phyloP scores from a whole-genome alignment of 1,140 invertebrate species.

The Babylonia areolata region DNA sequence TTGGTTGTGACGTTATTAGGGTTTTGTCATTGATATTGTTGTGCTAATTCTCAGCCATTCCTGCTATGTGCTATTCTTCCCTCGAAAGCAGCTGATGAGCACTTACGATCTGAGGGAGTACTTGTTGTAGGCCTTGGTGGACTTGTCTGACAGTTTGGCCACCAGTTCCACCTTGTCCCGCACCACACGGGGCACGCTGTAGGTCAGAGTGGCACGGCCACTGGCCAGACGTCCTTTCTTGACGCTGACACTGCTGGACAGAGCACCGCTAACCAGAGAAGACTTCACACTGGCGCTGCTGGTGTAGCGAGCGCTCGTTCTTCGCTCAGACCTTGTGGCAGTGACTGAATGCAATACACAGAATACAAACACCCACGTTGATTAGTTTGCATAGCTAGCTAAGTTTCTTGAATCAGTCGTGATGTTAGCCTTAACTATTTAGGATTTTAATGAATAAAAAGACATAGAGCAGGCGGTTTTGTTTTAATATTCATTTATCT shows the following conservation, averaged over 20 bases:
- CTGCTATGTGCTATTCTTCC: too few species aligned
- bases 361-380: too few species aligned
- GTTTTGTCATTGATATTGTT: too few species aligned
- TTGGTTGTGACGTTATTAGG: too few species aligned
- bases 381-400: too few species aligned
- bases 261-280: slow-evolving; percentile 40
- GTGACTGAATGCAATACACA: slow-evolving; percentile 42
- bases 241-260: slow-evolving; percentile 49
- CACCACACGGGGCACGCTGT: slow-evolving; percentile 55
- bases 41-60: too few species aligned
- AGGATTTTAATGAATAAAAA: too few species aligned
- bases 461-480: too few species aligned
- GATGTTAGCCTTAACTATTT: too few species aligned
- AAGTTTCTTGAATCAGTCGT: too few species aligned
- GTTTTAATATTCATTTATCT: too few species aligned
- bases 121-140: slow-evolving; percentile 54
- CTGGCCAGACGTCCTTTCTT: slow-evolving; percentile 44
- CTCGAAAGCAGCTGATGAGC: too few species aligned
- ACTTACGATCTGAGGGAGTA: slow-evolving; percentile 60
- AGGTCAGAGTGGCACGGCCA: slow-evolving; percentile 45
- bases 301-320: slow-evolving; percentile 45
- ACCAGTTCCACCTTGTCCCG: slow-evolving; percentile 54
- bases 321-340: slow-evolving; percentile 37
- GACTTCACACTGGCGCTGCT: slow-evolving; percentile 47
- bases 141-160: slow-evolving; percentile 51